A percentile compares a stretch with the other conserved stretches of the same genome.
These are phyloP conservation scores for Neodiprion lecontei DNA, from an alignment of 1,140 invertebrate genomes.

Conservation along the genomic window DNA sequence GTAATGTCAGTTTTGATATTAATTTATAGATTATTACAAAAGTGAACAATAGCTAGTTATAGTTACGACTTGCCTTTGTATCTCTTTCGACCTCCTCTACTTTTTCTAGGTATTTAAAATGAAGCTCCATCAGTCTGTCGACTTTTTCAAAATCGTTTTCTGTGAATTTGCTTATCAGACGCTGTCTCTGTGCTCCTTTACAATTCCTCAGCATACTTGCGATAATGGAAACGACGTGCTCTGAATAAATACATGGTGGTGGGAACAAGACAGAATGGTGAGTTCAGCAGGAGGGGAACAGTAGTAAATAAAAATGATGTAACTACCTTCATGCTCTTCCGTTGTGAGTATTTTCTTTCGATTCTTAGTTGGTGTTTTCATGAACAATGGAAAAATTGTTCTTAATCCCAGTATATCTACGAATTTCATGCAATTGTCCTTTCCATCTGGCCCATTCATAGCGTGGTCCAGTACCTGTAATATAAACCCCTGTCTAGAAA, in stretches of 20 bases:
- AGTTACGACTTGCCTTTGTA: conserved; percentile 67
- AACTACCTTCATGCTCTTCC: conserved; percentile 89
- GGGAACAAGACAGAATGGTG: neutral
- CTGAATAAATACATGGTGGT: conserved; percentile 60
- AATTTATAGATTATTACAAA: too few species aligned
- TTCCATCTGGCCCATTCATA: conserved; percentile 90
- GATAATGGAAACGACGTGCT: conserved; percentile 95
- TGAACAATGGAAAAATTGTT: conserved; percentile 97
- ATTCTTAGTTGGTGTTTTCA: conserved; percentile 95
- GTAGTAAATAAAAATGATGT: neutral
- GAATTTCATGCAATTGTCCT: conserved; percentile 97
- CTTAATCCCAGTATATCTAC: conserved; percentile 97
- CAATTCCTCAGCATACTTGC: conserved; percentile 93
- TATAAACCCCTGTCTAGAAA: neutral
- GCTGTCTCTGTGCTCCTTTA: conserved; percentile 85
- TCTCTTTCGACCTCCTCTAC: conserved; percentile 86
- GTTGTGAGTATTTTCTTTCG: conserved; percentile 84
- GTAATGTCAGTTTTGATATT: neutral
- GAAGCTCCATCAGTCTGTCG: conserved; percentile 93
- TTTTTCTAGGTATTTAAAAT: conserved; percentile 97
- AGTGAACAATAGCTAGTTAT: neutral
- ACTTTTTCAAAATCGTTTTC: conserved; percentile 99
- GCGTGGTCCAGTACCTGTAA: conserved; percentile 86
- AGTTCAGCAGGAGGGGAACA: too few species aligned
- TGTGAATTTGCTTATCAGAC: conserved; percentile 94